phyloP scores from a whole-genome alignment of 37 sponge, comb jelly and placozoan genomes.

The Axinella damicornis region DNA sequence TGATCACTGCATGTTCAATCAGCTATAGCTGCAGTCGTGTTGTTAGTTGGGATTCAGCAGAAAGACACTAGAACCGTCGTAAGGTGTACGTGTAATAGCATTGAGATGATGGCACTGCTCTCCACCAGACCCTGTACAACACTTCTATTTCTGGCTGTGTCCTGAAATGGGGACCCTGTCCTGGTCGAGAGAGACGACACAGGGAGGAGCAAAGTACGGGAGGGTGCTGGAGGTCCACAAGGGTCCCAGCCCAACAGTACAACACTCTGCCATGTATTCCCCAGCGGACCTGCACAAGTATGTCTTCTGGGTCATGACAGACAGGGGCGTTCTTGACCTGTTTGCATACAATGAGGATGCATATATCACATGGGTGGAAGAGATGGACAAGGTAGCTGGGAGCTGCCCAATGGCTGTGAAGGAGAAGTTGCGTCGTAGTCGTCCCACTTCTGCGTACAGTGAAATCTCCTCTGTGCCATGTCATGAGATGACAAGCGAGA shows the following conservation, averaged over 20 bases:
- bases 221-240: conserved; percentile 52
- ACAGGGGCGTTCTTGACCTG: conserved; percentile 59
- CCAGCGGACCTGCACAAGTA: conserved; percentile 61
- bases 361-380: conserved; percentile 46
- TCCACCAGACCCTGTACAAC: conserved; percentile 51
- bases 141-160: conserved; percentile 68
- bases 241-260: conserved; percentile 56
- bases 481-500: not conserved
- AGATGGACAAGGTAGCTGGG: conserved; percentile 2
- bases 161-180: not conserved
- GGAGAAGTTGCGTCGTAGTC: not conserved
- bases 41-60: too few species aligned
- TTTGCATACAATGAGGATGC: conserved; percentile 62
- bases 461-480: not conserved
- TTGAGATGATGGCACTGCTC: too few species aligned
- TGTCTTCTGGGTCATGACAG: conserved; percentile 62
- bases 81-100: too few species aligned
- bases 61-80: too few species aligned
- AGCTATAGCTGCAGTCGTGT: too few species aligned
- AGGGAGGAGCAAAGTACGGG: not conserved
- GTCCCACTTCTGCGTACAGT: conserved; percentile 15
- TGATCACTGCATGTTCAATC: too few species aligned
- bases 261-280: conserved; percentile 41
- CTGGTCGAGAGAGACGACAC: conserved; percentile 49
- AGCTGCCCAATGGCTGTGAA: not conserved